These are phyloP conservation scores for Oceanodroma tethys DNA, from an alignment of 2,113 vertebrate species.

Conservation along the genomic window DNA sequence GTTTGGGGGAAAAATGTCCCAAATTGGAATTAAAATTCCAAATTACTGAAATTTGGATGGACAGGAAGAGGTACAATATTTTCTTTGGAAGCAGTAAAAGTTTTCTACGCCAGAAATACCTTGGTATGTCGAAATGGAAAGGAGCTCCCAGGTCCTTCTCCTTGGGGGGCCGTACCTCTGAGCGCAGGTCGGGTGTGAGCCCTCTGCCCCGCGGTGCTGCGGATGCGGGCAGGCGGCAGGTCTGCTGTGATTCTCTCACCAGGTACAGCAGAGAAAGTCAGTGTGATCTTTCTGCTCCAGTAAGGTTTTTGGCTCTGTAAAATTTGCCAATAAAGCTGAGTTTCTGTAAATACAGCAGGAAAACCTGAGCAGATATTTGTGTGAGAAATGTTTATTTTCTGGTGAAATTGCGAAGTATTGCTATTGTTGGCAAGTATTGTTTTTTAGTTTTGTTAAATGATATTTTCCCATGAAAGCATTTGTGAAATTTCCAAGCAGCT, in stretches of 20 bases:
- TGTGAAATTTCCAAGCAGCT: background rate
- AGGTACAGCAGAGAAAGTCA: background rate
- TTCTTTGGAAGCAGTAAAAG: background rate
- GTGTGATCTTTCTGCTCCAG: background rate
- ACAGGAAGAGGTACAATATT: background rate
- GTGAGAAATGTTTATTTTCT: background rate
- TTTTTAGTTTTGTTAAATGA: background rate
- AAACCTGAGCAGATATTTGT: background rate
- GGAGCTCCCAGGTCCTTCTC: background rate
- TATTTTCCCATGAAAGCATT: background rate
- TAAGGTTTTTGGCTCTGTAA: background rate
- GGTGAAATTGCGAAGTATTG: background rate
- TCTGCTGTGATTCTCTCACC: background rate
- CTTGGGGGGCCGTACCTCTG: background rate
- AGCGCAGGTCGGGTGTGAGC: background rate
- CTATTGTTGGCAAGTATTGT: background rate
- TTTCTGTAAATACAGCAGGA: background rate
- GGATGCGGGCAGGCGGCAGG: accelerated
- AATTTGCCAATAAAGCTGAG: background rate
- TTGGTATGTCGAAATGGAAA: background rate
- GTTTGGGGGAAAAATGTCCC: background rate
- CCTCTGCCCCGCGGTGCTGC: accelerated
- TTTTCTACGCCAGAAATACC: background rate
- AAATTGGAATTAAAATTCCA: background rate
- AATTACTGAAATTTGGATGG: background rate